Conservation (phyloP, 2,888 invertebrate genomes). For the Drosophila sordidula region DNA sequence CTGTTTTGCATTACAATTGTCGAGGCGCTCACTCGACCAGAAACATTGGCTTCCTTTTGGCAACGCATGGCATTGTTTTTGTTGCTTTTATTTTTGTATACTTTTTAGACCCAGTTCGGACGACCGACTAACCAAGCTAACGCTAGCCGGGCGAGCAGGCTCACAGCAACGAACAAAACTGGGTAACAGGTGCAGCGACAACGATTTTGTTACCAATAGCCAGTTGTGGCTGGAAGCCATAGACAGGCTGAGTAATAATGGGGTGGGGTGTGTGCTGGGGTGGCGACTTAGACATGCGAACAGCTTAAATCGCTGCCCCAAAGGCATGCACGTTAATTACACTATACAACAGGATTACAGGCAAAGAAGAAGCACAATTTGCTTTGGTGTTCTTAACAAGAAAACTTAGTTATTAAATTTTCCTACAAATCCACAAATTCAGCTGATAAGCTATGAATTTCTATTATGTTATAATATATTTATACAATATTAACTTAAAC, state of each 20-base stretch:
- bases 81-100: constrained; percentile 15
- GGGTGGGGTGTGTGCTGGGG: constrained; percentile 24
- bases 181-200: constrained; percentile 73
- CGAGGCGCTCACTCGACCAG: constrained; percentile 67
- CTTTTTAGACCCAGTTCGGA: constrained; percentile 63
- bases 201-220: constrained; percentile 59
- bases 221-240: constrained; percentile 68
- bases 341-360: constrained; percentile 42
- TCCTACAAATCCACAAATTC: no score
- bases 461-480: no score
- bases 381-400: background rate
- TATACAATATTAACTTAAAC: no score
- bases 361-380: background rate
- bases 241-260: constrained; percentile 39
- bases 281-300: constrained; percentile 22
- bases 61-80: constrained; percentile 34
- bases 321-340: constrained; percentile 42
- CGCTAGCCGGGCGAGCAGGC: constrained; percentile 39
- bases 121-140: constrained; percentile 75
- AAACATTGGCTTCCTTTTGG: constrained; percentile 77
- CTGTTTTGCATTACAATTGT: constrained; percentile 77
- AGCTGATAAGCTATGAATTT: no score
- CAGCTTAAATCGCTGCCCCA: constrained; percentile 27
- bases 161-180: constrained; percentile 48
- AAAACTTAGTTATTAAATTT: no score